A percentile compares a stretch with the other conserved stretches of the same genome.
Evolutionary conservation across 2,888 invertebrate genomes (phyloP).

Genomic region (Bhutanitis thaidina): DNA sequence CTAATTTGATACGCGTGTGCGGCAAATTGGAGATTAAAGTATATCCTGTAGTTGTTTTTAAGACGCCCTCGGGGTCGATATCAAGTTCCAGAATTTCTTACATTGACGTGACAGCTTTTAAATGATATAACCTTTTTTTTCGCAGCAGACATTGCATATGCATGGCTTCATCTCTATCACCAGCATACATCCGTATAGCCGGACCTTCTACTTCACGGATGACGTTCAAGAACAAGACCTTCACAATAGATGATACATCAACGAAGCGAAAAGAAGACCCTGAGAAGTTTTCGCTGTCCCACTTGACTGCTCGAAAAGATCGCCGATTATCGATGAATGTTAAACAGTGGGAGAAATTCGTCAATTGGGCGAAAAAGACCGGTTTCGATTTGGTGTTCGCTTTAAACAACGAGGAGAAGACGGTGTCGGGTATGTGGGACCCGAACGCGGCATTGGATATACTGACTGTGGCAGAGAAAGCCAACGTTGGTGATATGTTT

Average conservation of each 20-base stretch:
- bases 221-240: slow-evolving; percentile 55
- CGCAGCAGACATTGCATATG: slow-evolving; percentile 79
- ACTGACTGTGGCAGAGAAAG: slow-evolving; percentile 83
- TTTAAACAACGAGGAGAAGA: slow-evolving; percentile 79
- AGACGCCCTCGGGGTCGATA: too few relatives aligned
- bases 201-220: slow-evolving; percentile 82
- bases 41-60: too few relatives aligned
- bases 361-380: slow-evolving; percentile 73
- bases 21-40: too few relatives aligned
- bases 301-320: neutral
- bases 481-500: slow-evolving; percentile 81
- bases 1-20: too few relatives aligned
- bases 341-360: slow-evolving; percentile 55
- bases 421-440: slow-evolving; percentile 81
- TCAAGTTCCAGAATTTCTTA: too few relatives aligned
- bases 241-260: slow-evolving; percentile 41
- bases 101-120: neutral
- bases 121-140: slow-evolving; percentile 24
- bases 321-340: slow-evolving; percentile 37
- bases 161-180: slow-evolving; percentile 84
- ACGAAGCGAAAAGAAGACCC: neutral
- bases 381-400: slow-evolving; percentile 85
- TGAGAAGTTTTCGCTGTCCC: neutral
- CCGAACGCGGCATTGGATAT: slow-evolving; percentile 83
- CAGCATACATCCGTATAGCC: slow-evolving; percentile 86